These are phyloP conservation scores for Halichoeres trimaculatus DNA, from an alignment of 2,113 vertebrate genomes.

Conservation along the genomic window DNA sequence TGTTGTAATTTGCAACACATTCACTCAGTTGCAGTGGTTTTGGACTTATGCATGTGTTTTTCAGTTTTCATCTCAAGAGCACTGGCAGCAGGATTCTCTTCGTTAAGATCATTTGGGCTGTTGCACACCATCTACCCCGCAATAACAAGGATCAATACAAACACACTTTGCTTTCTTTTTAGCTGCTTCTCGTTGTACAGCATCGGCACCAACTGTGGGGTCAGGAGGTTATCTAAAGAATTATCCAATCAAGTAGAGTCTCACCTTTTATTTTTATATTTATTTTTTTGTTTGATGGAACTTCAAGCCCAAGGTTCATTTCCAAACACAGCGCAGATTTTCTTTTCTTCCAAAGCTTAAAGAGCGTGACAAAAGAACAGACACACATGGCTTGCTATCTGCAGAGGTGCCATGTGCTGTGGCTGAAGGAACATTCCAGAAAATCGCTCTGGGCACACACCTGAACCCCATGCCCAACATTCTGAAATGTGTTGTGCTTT, in stretches of 20 bases:
- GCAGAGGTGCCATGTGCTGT: slow-evolving; percentile 67
- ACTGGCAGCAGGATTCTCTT: no score
- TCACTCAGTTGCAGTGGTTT: no score
- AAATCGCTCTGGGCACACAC: slow-evolving; percentile 72
- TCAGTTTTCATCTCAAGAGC: no score
- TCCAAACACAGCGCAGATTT: background rate
- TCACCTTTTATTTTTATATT: slow-evolving; percentile 5
- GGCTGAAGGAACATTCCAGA: slow-evolving; percentile 55
- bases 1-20: no score
- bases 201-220: background rate
- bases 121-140: no score
- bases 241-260: slow-evolving; percentile 6
- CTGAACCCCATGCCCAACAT: slow-evolving; percentile 69
- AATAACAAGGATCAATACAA: no score
- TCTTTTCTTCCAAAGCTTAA: slow-evolving; percentile 17
- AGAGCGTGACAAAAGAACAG: slow-evolving; percentile 62
- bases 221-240: slow-evolving; percentile 18
- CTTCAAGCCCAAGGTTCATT: slow-evolving; percentile 33
- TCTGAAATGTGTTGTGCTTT: slow-evolving; percentile 42
- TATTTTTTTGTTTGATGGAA: background rate
- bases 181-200: no score
- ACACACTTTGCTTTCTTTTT: no score
- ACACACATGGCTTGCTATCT: slow-evolving; percentile 38
- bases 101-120: no score
- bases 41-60: no score